Percentiles rank a stretch among this genome's conserved stretches.
Evolutionary conservation across 2,113 vertebrate species (phyloP).

Genomic region (Craseonycteris thonglongyai): DNA sequence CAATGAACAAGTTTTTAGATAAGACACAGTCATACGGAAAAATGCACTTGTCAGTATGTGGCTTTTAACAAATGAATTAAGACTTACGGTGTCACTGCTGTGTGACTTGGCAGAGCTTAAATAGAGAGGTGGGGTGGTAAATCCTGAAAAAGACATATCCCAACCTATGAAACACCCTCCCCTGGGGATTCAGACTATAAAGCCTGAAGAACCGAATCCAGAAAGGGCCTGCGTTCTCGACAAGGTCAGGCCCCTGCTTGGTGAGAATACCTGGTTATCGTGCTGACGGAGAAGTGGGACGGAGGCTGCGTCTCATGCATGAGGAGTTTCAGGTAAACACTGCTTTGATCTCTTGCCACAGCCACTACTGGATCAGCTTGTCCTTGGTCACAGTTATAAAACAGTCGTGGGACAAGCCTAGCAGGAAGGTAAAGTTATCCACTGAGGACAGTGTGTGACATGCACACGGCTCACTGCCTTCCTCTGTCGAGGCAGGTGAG

Average conservation of each 20-base stretch:
- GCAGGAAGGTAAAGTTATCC: not conserved
- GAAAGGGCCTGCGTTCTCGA: not conserved
- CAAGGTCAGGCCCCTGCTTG: not conserved
- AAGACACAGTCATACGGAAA: not conserved
- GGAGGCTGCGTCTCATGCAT: slow-evolving; percentile 96
- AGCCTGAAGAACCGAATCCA: too few species aligned
- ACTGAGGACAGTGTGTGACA: not conserved
- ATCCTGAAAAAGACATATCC: not conserved
- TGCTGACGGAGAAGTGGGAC: slow-evolving; percentile 94
- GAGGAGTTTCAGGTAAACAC: slow-evolving; percentile 92
- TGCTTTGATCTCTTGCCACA: slow-evolving; percentile 93
- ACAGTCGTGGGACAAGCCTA: slow-evolving; percentile 93
- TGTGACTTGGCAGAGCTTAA: rapidly evolving
- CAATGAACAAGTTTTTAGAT: not conserved
- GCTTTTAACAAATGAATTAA: rapidly evolving
- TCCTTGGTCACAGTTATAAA: slow-evolving; percentile 94
- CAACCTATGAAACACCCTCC: rapidly evolving
- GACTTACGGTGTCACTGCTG: rapidly evolving
- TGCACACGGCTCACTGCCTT: not conserved
- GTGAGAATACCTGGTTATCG: slow-evolving; percentile 88
- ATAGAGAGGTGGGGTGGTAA: rapidly evolving
- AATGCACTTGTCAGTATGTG: rapidly evolving
- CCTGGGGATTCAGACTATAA: too few species aligned
- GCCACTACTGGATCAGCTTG: slow-evolving; percentile 96
- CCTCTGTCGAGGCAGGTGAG: not conserved